These are phyloP conservation scores for Apodemia hepburni DNA, from an alignment of 2,888 invertebrate species.

Conservation along the genomic window DNA sequence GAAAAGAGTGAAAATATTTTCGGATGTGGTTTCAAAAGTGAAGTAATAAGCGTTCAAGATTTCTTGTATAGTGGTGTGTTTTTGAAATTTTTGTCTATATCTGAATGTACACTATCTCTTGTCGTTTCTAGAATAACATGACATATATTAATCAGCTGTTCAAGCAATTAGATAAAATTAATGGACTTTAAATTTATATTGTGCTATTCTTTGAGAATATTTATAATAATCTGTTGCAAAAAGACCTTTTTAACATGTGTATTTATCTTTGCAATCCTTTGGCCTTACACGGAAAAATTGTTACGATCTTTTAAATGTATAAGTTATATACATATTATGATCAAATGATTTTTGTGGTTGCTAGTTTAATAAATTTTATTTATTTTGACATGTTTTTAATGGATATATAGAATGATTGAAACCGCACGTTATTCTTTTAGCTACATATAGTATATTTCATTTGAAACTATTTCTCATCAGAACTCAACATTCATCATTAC, in stretches of 20 bases:
- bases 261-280: not conserved
- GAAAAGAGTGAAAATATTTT: constrained; percentile 16
- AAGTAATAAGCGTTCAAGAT: constrained; percentile 55
- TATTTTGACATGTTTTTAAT: too few relatives aligned
- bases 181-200: not conserved
- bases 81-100: constrained; percentile 48
- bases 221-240: not conserved
- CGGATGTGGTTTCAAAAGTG: constrained; percentile 33
- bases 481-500: too few relatives aligned
- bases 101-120: constrained; percentile 44
- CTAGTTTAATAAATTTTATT: too few relatives aligned
- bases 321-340: too few relatives aligned
- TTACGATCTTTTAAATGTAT: too few relatives aligned
- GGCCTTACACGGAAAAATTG: too few relatives aligned
- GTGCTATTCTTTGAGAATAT: constrained; percentile 40
- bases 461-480: too few relatives aligned
- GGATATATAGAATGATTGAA: too few relatives aligned
- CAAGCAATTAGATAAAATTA: constrained; percentile 2
- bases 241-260: not conserved
- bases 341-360: too few relatives aligned
- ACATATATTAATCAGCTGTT: not conserved
- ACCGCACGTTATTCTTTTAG: too few relatives aligned
- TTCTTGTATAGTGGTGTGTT: constrained; percentile 42
- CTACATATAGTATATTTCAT: too few relatives aligned
- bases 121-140: constrained; percentile 6